Conservation (phyloP, 2,797 vertebrate genomes). For the Pangasius krempfi region DNA sequence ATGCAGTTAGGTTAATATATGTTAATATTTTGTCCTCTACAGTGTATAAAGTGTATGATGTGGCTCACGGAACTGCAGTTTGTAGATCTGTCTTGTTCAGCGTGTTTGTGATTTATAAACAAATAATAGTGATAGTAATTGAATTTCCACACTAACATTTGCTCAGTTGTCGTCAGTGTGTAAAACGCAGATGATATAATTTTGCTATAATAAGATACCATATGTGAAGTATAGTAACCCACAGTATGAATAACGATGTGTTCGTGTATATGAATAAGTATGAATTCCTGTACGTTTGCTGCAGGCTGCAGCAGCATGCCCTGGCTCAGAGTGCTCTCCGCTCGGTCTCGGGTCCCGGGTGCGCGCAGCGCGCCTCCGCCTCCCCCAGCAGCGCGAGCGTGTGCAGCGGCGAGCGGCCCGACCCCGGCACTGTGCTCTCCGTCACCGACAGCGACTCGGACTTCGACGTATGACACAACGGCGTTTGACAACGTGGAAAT, state of each 20-base stretch:
- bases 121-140: not conserved
- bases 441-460: slow-evolving; percentile 97
- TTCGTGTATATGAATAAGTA: not conserved
- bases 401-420: slow-evolving; percentile 84
- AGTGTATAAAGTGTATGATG: not conserved
- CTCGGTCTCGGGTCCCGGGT: slow-evolving; percentile 83
- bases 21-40: not conserved
- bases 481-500: slow-evolving; percentile 63
- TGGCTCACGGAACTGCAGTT: no score
- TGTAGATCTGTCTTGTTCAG: not conserved
- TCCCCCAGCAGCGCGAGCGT: slow-evolving; percentile 85
- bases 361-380: slow-evolving; percentile 86
- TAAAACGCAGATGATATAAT: not conserved
- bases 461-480: slow-evolving; percentile 85
- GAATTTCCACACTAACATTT: not conserved
- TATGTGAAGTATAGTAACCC: not conserved
- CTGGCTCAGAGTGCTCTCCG: slow-evolving; percentile 83
- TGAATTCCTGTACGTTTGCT: not conserved
- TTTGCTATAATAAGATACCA: not conserved
- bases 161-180: not conserved
- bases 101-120: not conserved
- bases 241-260: not conserved
- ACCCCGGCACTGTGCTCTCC: slow-evolving; percentile 90
- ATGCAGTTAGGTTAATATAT: not conserved
- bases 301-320: slow-evolving; percentile 90